These are phyloP conservation scores for Parazoanthus darwini DNA, from an alignment of 92 coral and sea anemone genomes.

Conservation along the genomic window DNA sequence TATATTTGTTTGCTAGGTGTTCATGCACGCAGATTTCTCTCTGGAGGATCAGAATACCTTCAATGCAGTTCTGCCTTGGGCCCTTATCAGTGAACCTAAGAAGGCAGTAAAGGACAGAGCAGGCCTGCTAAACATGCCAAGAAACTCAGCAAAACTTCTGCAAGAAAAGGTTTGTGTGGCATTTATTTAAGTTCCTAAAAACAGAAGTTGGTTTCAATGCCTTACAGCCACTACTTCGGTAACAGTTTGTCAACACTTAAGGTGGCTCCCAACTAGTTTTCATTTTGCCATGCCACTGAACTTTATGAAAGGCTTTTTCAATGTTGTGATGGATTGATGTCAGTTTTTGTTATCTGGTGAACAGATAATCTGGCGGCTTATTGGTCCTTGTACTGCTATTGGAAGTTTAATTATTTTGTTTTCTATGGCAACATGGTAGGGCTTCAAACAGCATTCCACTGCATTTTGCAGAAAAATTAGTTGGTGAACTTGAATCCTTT, in stretches of 20 bases:
- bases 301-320: no score
- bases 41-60: conserved; percentile 96
- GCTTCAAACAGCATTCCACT: no score
- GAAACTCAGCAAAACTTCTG: conserved; percentile 90
- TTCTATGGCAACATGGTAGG: no score
- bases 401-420: no score
- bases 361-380: no score
- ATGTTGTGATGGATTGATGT: no score
- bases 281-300: no score
- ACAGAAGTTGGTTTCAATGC: neutral
- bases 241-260: neutral
- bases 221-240: neutral
- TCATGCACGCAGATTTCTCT: conserved; percentile 88
- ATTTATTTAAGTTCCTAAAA: neutral
- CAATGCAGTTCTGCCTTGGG: conserved; percentile 86
- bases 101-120: conserved; percentile 61
- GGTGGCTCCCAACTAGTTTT: no score
- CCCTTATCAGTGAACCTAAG: conserved; percentile 71
- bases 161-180: conserved; percentile 89
- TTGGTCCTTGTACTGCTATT: no score
- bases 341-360: no score
- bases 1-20: conserved; percentile 60
- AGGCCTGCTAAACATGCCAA: conserved; percentile 68
- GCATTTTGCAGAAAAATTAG: no score
- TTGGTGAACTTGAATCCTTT: no score